A percentile compares a stretch with the other conserved stretches of the same genome.
These are phyloP conservation scores for Avahi laniger DNA, from an alignment of 2,797 vertebrate species.

Conservation along the genomic window DNA sequence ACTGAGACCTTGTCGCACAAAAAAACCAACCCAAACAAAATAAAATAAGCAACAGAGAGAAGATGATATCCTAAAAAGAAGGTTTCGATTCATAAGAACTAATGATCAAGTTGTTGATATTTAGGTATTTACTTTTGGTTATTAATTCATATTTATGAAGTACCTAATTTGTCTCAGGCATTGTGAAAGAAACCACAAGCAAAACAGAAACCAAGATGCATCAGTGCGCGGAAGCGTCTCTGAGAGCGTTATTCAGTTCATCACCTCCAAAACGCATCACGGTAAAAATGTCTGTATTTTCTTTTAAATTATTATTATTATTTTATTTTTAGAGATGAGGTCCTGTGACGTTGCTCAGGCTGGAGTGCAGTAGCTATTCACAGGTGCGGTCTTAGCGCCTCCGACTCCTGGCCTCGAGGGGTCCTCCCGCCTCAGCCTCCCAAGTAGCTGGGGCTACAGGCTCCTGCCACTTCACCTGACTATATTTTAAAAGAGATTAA, in stretches of 20 bases:
- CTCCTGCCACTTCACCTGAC: too few relatives aligned
- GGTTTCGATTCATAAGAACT: neutral
- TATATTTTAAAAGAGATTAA: neutral
- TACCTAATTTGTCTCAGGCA: neutral
- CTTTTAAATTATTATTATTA: too few relatives aligned
- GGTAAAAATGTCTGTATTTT: neutral
- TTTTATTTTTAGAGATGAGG: too few relatives aligned
- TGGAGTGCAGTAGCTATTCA: too few relatives aligned
- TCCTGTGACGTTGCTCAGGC: too few relatives aligned
- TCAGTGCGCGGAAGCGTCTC: neutral
- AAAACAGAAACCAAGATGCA: neutral
- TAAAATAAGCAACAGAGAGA: neutral
- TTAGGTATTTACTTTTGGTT: neutral
- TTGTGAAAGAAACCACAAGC: too few relatives aligned
- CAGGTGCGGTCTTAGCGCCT: too few relatives aligned
- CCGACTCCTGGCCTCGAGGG: neutral
- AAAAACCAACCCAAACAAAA: too few relatives aligned
- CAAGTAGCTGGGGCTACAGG: neutral
- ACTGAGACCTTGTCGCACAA: too few relatives aligned
- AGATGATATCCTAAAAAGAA: neutral
- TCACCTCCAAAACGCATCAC: neutral
- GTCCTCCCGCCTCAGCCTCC: neutral
- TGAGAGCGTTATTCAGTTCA: neutral
- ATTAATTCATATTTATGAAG: neutral
- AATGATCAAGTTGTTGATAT: neutral